phyloP scores from a whole-genome alignment of 1,140 invertebrate species.

The Mesaphorura yosii region DNA sequence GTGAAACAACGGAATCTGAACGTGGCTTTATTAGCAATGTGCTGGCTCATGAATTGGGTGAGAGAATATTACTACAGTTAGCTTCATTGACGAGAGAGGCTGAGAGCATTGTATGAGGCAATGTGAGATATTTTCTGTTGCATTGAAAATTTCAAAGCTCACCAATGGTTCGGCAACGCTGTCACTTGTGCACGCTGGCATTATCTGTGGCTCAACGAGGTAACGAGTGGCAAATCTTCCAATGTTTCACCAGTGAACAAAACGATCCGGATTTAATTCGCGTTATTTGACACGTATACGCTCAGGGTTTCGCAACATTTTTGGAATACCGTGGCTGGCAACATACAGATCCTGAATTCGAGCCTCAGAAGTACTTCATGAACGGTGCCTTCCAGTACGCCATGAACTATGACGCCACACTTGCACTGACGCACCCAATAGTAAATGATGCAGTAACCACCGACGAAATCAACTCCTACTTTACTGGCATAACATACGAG shows the following conservation, averaged over 20 bases:
- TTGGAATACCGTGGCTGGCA: slow-evolving; percentile 35
- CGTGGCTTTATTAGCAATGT: too few relatives aligned
- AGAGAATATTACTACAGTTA: slow-evolving; percentile 5
- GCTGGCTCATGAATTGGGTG: neutral
- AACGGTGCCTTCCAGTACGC: slow-evolving; percentile 4
- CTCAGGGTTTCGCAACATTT: slow-evolving; percentile 45
- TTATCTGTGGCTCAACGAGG: slow-evolving; percentile 46
- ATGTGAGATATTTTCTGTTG: too few relatives aligned
- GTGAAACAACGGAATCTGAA: slow-evolving; percentile 8
- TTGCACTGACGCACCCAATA: neutral
- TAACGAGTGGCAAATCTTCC: too few relatives aligned
- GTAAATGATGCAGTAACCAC: neutral
- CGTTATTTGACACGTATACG: too few relatives aligned
- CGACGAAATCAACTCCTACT: neutral
- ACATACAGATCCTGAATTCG: slow-evolving; percentile 12
- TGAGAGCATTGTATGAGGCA: too few relatives aligned
- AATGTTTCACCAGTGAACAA: too few relatives aligned
- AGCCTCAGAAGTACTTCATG: slow-evolving; percentile 6
- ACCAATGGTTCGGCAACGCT: too few relatives aligned
- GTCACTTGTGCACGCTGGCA: slow-evolving; percentile 14
- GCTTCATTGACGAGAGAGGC: slow-evolving; percentile 5
- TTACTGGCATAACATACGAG: slow-evolving; percentile 10
- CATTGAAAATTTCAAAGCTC: slow-evolving; percentile 17
- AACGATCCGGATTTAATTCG: too few relatives aligned
- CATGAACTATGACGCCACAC: slow-evolving; percentile 11